phyloP scores from a whole-genome alignment of 2,113 vertebrate genomes.

The Scomber colias region DNA sequence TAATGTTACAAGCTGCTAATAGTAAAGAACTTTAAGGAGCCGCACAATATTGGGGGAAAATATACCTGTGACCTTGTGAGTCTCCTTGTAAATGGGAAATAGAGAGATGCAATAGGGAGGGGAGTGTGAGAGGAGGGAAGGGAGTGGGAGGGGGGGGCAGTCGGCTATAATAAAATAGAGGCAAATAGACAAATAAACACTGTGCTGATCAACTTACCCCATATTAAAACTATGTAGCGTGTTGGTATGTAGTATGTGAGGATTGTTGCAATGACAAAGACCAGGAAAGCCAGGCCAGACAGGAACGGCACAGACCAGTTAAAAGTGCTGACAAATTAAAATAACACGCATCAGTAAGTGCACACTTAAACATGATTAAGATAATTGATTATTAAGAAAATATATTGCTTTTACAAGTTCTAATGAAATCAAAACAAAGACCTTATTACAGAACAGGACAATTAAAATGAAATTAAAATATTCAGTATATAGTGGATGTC shows the following conservation, averaged over 20 bases:
- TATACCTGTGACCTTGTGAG: neutral
- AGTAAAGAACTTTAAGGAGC: neutral
- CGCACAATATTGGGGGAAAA: neutral
- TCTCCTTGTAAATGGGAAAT: neutral
- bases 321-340: constrained; percentile 87
- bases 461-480: neutral
- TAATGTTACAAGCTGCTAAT: neutral
- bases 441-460: neutral
- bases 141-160: neutral
- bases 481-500: neutral
- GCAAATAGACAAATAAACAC: neutral
- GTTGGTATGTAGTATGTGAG: constrained; percentile 90
- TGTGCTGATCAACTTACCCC: constrained; percentile 89
- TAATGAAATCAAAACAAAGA: neutral
- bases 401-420: neutral
- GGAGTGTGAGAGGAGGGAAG: neutral
- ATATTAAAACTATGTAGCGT: constrained; percentile 93
- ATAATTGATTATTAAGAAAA: neutral
- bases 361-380: too few species aligned
- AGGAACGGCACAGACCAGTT: constrained; percentile 98
- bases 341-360: constrained; percentile 2
- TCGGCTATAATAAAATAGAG: neutral
- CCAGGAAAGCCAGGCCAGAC: constrained; percentile 90
- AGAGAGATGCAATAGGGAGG: neutral
- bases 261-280: constrained; percentile 86